Base-by-base conservation (phyloP, 1,140 invertebrate species). In the Eciton burchellii region DNA sequence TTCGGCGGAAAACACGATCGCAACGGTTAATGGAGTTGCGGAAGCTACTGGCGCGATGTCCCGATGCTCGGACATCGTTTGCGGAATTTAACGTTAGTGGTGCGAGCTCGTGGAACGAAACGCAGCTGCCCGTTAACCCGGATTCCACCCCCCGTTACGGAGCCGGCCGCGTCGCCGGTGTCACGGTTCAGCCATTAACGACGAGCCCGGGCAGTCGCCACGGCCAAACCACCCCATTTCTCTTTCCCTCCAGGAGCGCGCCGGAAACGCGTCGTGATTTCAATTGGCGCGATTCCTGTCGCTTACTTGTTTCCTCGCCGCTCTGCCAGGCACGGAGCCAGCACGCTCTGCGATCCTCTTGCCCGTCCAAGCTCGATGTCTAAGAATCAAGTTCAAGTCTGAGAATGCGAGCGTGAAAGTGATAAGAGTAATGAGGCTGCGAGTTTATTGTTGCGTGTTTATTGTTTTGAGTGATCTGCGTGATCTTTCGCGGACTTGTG, bases 151-250 rank as follows among this genome's bases (percentile, higher is more conserved):
- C 49, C 45, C 41, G 21, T 49, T 56, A 63, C 35, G 45, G 56
- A 21, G 21, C 49, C 63, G 47, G 74, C 66, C 29, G 54, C 73
- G 74, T 79, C 57, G 26, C 16, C 26, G 74, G 26, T 77, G 74
- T 77, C 62, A 68, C 66, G 74, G 49, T 68, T 77, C 74, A 5
- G 49, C 74, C 29, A 77, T 77, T 77, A 77, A 77, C 62, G 74
- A 29, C 62, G 49, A 11, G 1, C 49, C 47, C 52, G 52, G 56
- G 49, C 19, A 65, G 35, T 43, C 56, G 73, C 73, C 73, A 54
- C 74, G 35, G 63, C 74, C 74, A 70, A 79, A 79, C 74, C 74
- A 49, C 35, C 56, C 41, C 74, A 79, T 79, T 79, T 66, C 74
- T 79, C 74, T 79, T 79, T 79, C 70, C 74, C 56, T 79, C 74